Evolutionary conservation across 2,113 vertebrate genomes (phyloP).

Genomic region (Sisor rabdophorus): DNA sequence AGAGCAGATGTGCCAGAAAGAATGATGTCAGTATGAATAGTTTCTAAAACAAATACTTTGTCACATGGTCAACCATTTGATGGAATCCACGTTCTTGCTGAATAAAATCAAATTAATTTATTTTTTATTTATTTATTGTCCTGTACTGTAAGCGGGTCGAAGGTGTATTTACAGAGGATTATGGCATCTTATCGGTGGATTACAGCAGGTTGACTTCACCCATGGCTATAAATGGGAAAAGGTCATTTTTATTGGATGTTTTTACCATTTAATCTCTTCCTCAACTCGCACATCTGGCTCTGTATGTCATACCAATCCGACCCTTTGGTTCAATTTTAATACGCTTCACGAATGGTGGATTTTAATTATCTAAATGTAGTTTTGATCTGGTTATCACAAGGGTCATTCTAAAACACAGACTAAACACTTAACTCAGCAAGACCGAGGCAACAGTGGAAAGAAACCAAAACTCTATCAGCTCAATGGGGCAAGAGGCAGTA

Average conservation of each 20-base stretch:
- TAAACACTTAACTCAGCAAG: too few relatives aligned
- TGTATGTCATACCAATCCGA: slow-evolving; percentile 68
- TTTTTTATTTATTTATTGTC: too few relatives aligned
- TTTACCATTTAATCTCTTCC: slow-evolving; percentile 63
- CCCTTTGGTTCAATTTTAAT: slow-evolving; percentile 71
- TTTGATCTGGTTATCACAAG: too few relatives aligned
- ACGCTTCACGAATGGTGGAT: slow-evolving; percentile 60
- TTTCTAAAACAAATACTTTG: background rate
- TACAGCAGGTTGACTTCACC: slow-evolving; percentile 75
- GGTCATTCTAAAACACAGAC: too few relatives aligned
- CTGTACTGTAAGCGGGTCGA: slow-evolving; percentile 43
- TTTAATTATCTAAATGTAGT: slow-evolving; percentile 78
- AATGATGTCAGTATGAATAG: background rate
- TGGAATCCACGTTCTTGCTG: background rate
- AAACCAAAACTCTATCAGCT: too few relatives aligned
- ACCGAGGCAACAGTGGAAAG: too few relatives aligned
- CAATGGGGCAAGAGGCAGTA: too few relatives aligned
- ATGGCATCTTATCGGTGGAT: slow-evolving; percentile 81
- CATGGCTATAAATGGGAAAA: slow-evolving; percentile 58
- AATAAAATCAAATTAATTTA: too few relatives aligned
- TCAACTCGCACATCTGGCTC: slow-evolving; percentile 69
- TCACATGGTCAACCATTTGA: background rate
- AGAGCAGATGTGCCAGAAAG: background rate
- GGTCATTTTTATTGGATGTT: slow-evolving; percentile 50
- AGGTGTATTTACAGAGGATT: slow-evolving; percentile 83